Evolutionary conservation across 2,888 invertebrate genomes (phyloP), one percentile per base, ranked within the genome.

Genomic region (Hyppa rectilinea): DNA sequence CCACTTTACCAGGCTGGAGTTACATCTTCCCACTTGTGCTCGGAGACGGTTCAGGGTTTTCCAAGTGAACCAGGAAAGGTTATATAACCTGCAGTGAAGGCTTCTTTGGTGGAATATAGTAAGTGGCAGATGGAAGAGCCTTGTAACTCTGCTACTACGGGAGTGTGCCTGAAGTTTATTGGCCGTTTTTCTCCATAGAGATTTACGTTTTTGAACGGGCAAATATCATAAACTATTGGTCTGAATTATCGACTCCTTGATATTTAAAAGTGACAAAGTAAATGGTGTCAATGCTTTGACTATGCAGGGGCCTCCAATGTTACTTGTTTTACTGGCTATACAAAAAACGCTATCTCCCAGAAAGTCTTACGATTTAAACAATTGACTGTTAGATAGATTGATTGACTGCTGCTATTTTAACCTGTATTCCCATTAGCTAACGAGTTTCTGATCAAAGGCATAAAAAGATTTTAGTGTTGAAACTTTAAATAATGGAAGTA

Each of bases 351-450:
- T n/a, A 10, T 23, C 12, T 1, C n/a, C 4, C 5, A 10, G 47
- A 60, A 31, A 55, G 26, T 2, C n/a, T 53, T 66, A 52, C 17
- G 17, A 38, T 36, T 9, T n/a, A n/a, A 9, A 43, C n/a, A 31
- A 9, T 38, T 53, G 20, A 23, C 7, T 34, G 40, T n/a, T 43
- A 4, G 4, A 50, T 34, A 50, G 20, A 50, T 49, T 49, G 38
- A 40, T 31, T 38, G 38, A 23, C 34, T 26, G 31, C 1, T 69
- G 34, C 29, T 43, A 70, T 50, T 70, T 29, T 47, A n/a, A 26
- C 10, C n/a, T 7, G 36, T 26, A 26, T 43, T 43, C 2, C n/a
- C 6, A n/a, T 12, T 23, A 20, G 6, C 14, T n/a, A 26, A 64
- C n/a, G 20, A 31, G 40, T 40, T 69, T 6, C 5, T 5, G 9